These are phyloP conservation scores for Ricordea florida DNA, from an alignment of 92 coral and sea anemone species.

Conservation along the genomic window DNA sequence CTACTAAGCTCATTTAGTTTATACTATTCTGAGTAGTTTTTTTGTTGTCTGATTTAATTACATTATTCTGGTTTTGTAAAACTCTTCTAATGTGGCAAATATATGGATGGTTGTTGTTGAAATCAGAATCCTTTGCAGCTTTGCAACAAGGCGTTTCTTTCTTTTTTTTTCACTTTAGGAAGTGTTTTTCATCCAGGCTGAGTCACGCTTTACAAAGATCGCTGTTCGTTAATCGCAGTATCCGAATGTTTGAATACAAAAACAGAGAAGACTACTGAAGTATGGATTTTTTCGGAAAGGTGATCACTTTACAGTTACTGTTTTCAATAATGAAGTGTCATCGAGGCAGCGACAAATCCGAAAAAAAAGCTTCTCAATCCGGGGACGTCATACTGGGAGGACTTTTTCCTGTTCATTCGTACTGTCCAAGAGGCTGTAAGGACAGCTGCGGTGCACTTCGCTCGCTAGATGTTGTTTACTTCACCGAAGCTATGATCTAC, in stretches of 20 bases:
- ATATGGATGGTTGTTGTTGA: too few species aligned
- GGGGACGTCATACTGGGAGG: conserved; percentile 48
- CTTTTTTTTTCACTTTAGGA: neutral
- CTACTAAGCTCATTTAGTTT: too few species aligned
- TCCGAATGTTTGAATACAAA: too few species aligned
- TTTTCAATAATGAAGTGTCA: neutral
- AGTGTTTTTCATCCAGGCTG: neutral
- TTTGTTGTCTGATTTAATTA: too few species aligned
- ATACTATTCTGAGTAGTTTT: too few species aligned
- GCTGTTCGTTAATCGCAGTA: too few species aligned
- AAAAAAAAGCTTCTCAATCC: conserved; percentile 19
- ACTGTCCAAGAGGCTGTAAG: neutral
- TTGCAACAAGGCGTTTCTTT: neutral
- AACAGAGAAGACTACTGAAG: too few species aligned
- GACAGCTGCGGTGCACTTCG: conserved; percentile 23
- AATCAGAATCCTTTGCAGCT: too few species aligned
- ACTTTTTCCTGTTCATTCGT: conserved; percentile 37
- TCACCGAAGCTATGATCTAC: conserved; percentile 46
- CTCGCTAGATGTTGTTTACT: conserved; percentile 18
- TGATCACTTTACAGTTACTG: neutral
- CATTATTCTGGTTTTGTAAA: too few species aligned
- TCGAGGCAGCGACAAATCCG: neutral
- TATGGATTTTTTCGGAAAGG: neutral
- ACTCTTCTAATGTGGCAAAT: too few species aligned
- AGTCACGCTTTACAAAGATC: neutral